phyloP scores from a whole-genome alignment of 2,113 vertebrate species.

The Smithornis capensis region DNA sequence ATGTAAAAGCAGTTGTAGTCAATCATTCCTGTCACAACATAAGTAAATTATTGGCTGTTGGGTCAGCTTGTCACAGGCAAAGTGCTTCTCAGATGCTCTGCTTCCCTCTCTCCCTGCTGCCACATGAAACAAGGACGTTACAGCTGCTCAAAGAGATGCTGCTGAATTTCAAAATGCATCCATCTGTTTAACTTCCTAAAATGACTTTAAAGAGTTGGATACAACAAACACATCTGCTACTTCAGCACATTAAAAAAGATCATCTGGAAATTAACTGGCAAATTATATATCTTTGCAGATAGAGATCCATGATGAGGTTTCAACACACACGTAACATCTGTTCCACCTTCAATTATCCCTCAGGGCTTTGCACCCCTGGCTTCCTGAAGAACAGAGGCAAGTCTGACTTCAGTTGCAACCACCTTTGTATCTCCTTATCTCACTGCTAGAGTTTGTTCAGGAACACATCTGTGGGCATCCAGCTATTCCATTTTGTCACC shows the following conservation, averaged over 20 bases:
- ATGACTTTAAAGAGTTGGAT: background rate
- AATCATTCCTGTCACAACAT: background rate
- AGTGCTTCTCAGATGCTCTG: background rate
- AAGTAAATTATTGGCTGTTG: background rate
- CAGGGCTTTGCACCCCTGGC: background rate
- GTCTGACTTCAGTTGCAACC: background rate
- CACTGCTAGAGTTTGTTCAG: background rate
- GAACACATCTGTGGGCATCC: background rate
- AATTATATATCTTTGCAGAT: background rate
- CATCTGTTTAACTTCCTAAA: slow-evolving; percentile 43
- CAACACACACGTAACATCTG: background rate
- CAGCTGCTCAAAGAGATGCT: slow-evolving; percentile 6
- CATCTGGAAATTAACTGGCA: slow-evolving; percentile 28
- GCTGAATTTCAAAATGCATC: slow-evolving; percentile 15
- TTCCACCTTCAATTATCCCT: background rate
- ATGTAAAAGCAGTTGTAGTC: background rate
- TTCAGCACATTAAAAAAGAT: background rate
- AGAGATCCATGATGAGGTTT: background rate
- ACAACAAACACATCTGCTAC: slow-evolving; percentile 48
- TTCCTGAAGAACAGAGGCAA: background rate
- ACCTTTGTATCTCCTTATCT: background rate
- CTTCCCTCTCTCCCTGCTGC: background rate
- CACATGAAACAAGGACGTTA: rapidly evolving
- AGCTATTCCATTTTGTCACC: background rate
- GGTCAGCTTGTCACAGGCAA: background rate